phyloP scores from a whole-genome alignment of 2,888 invertebrate genomes.

The Eilema sororculum region DNA sequence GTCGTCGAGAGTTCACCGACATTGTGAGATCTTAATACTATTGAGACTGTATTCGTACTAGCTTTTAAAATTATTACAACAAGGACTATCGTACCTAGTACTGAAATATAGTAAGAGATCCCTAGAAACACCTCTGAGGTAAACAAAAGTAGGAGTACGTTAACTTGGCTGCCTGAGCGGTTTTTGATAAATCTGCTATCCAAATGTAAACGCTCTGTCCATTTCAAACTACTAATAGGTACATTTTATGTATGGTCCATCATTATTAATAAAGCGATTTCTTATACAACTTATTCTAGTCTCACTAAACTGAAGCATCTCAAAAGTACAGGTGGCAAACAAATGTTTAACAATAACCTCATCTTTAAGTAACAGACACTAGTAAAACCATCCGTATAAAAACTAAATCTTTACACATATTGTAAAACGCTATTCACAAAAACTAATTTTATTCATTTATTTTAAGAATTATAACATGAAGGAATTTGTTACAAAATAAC shows the following conservation, averaged over 20 bases:
- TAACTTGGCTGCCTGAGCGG: too few relatives aligned
- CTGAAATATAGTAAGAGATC: too few relatives aligned
- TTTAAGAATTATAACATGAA: not conserved
- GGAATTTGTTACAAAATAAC: not conserved
- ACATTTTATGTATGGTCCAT: not conserved
- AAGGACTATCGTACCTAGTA: not conserved
- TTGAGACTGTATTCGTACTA: not conserved
- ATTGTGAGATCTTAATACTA: constrained; percentile 25
- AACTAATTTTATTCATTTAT: not conserved
- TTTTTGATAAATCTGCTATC: not conserved
- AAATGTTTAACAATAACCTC: not conserved
- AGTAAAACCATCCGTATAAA: too few relatives aligned
- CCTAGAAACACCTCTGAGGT: too few relatives aligned
- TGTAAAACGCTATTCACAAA: too few relatives aligned
- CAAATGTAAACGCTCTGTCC: not conserved
- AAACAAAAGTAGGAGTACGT: too few relatives aligned
- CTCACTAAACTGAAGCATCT: not conserved
- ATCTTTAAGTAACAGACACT: not conserved
- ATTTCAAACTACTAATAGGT: not conserved
- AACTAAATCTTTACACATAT: too few relatives aligned
- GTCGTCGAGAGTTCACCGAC: constrained; percentile 33
- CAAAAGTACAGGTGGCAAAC: too few relatives aligned
- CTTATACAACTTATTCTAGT: not conserved
- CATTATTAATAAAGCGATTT: not conserved
- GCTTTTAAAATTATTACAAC: not conserved